Evolutionary conservation across 2,888 invertebrate genomes (phyloP).

Genomic region (Acanthosoma haemorrhoidale): DNA sequence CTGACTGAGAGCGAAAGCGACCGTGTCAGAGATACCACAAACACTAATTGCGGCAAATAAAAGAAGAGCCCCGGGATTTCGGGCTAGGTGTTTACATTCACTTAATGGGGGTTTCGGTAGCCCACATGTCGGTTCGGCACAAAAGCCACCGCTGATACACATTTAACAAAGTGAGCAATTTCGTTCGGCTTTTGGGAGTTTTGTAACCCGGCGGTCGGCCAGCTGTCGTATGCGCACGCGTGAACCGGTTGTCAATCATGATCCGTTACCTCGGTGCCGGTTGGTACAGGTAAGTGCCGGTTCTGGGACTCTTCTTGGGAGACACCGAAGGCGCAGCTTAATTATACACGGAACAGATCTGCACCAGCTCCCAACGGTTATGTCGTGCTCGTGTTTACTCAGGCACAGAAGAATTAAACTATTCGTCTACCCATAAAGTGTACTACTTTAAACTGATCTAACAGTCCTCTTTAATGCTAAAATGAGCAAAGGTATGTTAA

Average conservation of each 20-base stretch:
- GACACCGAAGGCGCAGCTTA: too few relatives aligned
- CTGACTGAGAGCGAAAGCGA: not conserved
- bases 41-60: not conserved
- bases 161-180: slow-evolving; percentile 9
- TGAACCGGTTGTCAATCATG: not conserved
- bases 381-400: too few relatives aligned
- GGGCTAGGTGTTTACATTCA: not conserved
- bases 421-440: too few relatives aligned
- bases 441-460: too few relatives aligned
- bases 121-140: not conserved
- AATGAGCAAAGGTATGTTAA: too few relatives aligned
- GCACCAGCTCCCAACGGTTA: too few relatives aligned
- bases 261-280: not conserved
- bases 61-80: too few relatives aligned
- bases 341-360: too few relatives aligned
- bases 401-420: too few relatives aligned
- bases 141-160: not conserved
- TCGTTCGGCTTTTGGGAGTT: not conserved
- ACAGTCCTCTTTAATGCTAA: too few relatives aligned
- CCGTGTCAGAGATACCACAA: not conserved
- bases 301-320: not conserved
- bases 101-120: not conserved
- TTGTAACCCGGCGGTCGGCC: not conserved
- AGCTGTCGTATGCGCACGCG: not conserved
- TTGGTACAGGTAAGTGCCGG: too few relatives aligned